phyloP scores from a whole-genome alignment of 1,140 invertebrate genomes.

The Drosophila pseudoananassae region DNA sequence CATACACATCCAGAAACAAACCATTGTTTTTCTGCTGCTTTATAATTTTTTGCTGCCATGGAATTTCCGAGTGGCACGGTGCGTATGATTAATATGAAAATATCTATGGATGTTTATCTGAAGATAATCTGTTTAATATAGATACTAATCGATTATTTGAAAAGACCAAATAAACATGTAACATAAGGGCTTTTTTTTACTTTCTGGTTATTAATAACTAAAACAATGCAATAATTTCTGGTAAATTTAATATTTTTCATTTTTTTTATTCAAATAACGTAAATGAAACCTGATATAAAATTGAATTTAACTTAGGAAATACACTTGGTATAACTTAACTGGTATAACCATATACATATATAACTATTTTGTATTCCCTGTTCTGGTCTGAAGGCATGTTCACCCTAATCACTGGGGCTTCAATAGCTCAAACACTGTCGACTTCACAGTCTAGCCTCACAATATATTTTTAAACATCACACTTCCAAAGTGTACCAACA shows the following conservation, averaged over 20 bases:
- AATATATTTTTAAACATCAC: constrained; percentile 12
- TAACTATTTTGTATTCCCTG: not conserved
- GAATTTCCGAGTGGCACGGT: constrained; percentile 19
- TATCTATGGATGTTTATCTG: too few species aligned
- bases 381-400: not conserved
- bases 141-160: too few species aligned
- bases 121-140: too few species aligned
- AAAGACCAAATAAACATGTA: too few species aligned
- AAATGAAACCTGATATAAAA: not conserved
- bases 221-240: constrained; percentile 35
- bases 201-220: constrained; percentile 1
- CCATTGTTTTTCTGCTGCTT: too few species aligned
- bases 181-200: too few species aligned
- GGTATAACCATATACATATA: too few species aligned
- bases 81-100: constrained; percentile 38
- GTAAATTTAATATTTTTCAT: constrained; percentile 38
- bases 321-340: not conserved
- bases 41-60: too few species aligned
- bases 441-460: constrained; percentile 23
- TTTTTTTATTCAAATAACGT: constrained; percentile 13
- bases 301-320: too few species aligned
- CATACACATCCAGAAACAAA: not conserved
- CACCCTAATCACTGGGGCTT: constrained; percentile 1
- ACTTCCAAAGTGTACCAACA: constrained; percentile 48
- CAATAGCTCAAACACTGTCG: constrained; percentile 20